phyloP scores from a whole-genome alignment of 2,113 vertebrate species.

The Oceanites oceanicus region DNA sequence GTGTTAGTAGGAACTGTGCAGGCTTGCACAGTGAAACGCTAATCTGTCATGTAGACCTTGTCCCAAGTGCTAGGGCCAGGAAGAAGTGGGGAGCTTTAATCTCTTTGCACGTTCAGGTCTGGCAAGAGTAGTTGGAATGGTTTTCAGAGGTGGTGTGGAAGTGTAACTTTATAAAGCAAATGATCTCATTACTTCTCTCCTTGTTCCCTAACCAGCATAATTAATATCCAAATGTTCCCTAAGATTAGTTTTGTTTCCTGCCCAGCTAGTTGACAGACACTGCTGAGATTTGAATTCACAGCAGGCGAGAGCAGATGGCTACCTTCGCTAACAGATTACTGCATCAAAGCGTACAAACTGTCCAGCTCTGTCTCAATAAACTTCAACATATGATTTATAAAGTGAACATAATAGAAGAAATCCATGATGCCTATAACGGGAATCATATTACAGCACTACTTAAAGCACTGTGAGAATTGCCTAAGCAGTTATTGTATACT shows the following conservation, averaged over 20 bases:
- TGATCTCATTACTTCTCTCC: slow-evolving; percentile 8
- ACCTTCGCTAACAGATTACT: slow-evolving; percentile 46
- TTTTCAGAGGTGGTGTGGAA: background rate
- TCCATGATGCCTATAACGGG: background rate
- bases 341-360: background rate
- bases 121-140: background rate
- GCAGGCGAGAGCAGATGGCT: slow-evolving; percentile 44
- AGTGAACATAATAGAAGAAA: slow-evolving; percentile 1
- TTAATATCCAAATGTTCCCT: slow-evolving; percentile 44
- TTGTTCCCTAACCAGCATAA: slow-evolving; percentile 6
- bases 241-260: slow-evolving; percentile 32
- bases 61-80: background rate
- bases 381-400: slow-evolving; percentile 39
- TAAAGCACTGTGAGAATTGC: slow-evolving; percentile 27
- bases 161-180: background rate
- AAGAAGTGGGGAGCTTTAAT: background rate
- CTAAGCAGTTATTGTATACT: slow-evolving; percentile 31
- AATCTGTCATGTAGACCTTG: background rate
- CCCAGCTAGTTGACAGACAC: slow-evolving; percentile 16
- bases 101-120: background rate
- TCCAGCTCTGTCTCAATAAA: slow-evolving; percentile 34
- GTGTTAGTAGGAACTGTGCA: background rate
- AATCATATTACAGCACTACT: background rate
- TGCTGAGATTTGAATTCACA: slow-evolving; percentile 38
- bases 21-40: background rate